Evolutionary conservation across 1,140 invertebrate species (phyloP), one percentile per base, ranked within the genome.

Genomic region (Pemphigus obesinymphae): DNA sequence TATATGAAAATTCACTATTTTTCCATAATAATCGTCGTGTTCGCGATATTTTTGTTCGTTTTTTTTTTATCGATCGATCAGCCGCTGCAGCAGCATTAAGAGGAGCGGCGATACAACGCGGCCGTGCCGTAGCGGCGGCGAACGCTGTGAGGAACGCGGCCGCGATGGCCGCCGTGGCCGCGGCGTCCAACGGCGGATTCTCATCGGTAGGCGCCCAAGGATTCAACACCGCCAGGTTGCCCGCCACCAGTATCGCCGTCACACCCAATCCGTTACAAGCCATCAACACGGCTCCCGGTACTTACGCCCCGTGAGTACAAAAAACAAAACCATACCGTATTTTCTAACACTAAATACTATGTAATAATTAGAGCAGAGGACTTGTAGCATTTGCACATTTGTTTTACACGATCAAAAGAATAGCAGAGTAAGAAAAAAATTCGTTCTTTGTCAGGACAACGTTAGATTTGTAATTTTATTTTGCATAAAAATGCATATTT

Each of bases 31-130:
- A 40, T 40, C 20, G n/a, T 68, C 66, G 66, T 29, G 66, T 23
- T 40, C n/a, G 34, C 66, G 66, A 40, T 40, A 68, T 40, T 68
- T 45, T 45, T 45, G 5, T 7, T 45, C 4, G 37, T 40, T 40
- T 40, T 37, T 66, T 40, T 68, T 68, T n/a, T 23, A 40, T 75
- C 31, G 1, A 45, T 73, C 15, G 43, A 40, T 43, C 11, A 78
- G 75, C 75, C 17, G 75, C 75, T n/a, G 75, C 91, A 85, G 91
- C 92, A 86, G 92, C 90, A 81, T 86, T 91, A 84, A 87, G 90
- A 86, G 92, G 92, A 83, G 91, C 92, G 83, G 91, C 91, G 31
- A 91, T 93, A 84, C 92, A 92, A 84, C 89, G 92, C 75, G 91
- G 91, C 82, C 86, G 91, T 84, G 90, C 91, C 48, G 55, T 84